phyloP scores from a whole-genome alignment of 2,797 vertebrate genomes.

The Todus mexicanus region DNA sequence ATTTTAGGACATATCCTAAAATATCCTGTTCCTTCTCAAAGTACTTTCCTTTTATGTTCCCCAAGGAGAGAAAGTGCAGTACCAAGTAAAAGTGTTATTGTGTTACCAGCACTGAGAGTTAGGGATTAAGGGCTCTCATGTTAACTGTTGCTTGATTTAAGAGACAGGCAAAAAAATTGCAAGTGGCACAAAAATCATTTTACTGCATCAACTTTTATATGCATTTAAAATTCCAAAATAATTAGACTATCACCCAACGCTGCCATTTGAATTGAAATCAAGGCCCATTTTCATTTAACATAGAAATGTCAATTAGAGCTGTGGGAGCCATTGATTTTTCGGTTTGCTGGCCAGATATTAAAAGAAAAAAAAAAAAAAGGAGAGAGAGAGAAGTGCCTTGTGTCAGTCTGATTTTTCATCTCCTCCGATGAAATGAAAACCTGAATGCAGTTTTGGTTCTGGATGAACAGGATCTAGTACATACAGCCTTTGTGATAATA shows the following conservation, averaged over 20 bases:
- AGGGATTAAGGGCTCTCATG: slow-evolving; percentile 11
- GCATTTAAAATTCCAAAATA: slow-evolving; percentile 52
- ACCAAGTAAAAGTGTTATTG: slow-evolving; percentile 6
- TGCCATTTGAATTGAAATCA: slow-evolving; percentile 40
- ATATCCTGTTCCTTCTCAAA: slow-evolving; percentile 14
- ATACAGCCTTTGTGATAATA: neutral
- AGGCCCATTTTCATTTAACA: slow-evolving; percentile 52
- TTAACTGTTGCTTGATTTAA: slow-evolving; percentile 37
- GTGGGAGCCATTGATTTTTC: slow-evolving; percentile 36
- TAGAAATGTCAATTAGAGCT: slow-evolving; percentile 57
- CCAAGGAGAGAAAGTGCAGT: neutral
- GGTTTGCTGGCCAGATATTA: slow-evolving; percentile 28
- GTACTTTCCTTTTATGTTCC: neutral
- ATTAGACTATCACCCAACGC: slow-evolving; percentile 43
- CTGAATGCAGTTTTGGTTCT: neutral
- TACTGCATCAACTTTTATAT: slow-evolving; percentile 40
- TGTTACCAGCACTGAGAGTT: slow-evolving; percentile 16
- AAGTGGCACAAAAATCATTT: slow-evolving; percentile 17
- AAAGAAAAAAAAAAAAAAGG: neutral
- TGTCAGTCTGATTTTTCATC: neutral
- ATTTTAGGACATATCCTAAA: slow-evolving; percentile 33
- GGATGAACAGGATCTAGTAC: neutral
- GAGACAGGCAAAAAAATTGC: neutral
- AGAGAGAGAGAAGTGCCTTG: neutral
- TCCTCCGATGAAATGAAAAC: neutral